A percentile compares a stretch with the other conserved stretches of the same genome.
Conservation (phyloP, 1,140 invertebrate genomes). For the Macrobrachium rosenbergii region DNA sequence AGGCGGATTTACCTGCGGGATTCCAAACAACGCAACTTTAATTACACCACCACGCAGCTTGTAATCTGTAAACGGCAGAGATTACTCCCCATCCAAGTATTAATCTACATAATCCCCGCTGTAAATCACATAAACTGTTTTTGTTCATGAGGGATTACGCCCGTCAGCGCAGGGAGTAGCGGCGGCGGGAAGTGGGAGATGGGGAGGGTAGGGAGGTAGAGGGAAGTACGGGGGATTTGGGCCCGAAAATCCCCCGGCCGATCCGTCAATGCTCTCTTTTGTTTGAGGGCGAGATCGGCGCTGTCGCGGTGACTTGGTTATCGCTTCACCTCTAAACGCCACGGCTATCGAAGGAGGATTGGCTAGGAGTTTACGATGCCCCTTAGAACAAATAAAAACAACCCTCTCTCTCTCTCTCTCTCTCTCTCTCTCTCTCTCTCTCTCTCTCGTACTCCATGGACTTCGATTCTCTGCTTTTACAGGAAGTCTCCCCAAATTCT, state of each 20-base stretch:
- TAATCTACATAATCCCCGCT: constrained; percentile 22
- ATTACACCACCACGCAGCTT: constrained; percentile 12
- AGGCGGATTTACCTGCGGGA: neutral
- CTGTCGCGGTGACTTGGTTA: neutral
- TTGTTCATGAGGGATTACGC: constrained; percentile 9
- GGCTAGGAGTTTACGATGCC: no score
- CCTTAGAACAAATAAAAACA: no score
- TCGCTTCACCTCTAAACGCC: no score
- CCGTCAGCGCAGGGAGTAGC: constrained; percentile 10
- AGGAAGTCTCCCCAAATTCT: no score
- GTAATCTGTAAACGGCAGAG: constrained; percentile 22
- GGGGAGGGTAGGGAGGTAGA: neutral
- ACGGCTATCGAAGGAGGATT: no score
- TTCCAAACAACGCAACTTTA: constrained; percentile 20
- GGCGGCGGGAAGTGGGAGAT: neutral
- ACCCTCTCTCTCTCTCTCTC: no score
- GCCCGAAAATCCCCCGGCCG: neutral
- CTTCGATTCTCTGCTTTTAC: no score
- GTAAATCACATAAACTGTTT: constrained; percentile 41
- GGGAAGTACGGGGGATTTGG: neutral
- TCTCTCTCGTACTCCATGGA: no score
- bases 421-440: no score
- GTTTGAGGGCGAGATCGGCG: neutral
- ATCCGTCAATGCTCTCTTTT: no score
- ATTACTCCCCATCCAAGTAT: constrained; percentile 23